Conservation (phyloP, 1,140 invertebrate species). For the Sitobion miscanthi region DNA sequence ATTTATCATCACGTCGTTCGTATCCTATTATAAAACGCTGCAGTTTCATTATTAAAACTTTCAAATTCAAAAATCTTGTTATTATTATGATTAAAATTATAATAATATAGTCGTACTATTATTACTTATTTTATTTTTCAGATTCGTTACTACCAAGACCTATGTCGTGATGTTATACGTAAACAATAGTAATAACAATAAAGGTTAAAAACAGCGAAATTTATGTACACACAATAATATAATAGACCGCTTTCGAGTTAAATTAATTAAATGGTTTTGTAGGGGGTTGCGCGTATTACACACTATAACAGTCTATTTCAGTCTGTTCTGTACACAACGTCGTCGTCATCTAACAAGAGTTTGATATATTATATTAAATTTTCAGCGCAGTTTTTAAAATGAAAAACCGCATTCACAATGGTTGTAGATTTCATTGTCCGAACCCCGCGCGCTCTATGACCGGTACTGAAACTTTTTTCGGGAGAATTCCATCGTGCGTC, state of each 20-base stretch:
- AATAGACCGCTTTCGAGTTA: neutral
- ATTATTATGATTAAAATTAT: constrained; percentile 22
- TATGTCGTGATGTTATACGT: neutral
- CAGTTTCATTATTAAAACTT: constrained; percentile 7
- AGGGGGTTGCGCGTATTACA: neutral
- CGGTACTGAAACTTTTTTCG: neutral
- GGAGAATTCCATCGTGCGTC: neutral
- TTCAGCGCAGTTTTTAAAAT: neutral
- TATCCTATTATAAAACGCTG: neutral
- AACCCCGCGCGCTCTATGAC: neutral
- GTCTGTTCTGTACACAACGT: neutral
- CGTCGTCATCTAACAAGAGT: neutral
- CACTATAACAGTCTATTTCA: neutral
- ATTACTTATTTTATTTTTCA: neutral
- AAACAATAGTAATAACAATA: neutral
- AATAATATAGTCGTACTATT: neutral
- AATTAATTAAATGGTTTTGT: neutral
- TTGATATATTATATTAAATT: neutral
- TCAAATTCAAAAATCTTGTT: constrained; percentile 1
- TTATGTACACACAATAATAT: neutral
- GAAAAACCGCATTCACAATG: neutral
- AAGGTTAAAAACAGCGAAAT: neutral
- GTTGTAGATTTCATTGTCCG: neutral
- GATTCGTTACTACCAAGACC: neutral
- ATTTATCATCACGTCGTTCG: constrained; percentile 9